A percentile compares a stretch with the other conserved stretches of the same genome.
Evolutionary conservation across 2,113 vertebrate species (phyloP).

Genomic region (Fregetta grallaria): DNA sequence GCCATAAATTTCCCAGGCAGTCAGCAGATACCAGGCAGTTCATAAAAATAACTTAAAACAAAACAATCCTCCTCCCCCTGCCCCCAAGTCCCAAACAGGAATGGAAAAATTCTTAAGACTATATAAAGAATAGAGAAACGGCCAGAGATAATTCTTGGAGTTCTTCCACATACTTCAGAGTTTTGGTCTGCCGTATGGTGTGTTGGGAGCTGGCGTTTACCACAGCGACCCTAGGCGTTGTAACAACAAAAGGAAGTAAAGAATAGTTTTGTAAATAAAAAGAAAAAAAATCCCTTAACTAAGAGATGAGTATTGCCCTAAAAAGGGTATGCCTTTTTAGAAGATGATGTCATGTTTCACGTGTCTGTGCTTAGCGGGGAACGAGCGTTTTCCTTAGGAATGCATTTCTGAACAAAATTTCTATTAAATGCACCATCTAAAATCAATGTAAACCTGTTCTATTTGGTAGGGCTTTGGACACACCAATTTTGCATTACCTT

Average conservation of each 20-base stretch:
- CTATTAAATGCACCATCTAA: background rate
- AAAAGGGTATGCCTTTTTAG: background rate
- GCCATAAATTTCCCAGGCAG: conserved; percentile 6
- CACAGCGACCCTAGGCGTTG: background rate
- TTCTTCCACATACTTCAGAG: conserved; percentile 2
- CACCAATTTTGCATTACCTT: background rate
- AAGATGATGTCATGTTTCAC: background rate
- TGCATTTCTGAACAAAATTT: background rate
- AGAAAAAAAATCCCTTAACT: background rate
- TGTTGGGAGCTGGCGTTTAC: background rate
- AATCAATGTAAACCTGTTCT: background rate
- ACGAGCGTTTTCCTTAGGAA: background rate
- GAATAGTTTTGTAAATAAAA: background rate
- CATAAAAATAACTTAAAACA: conserved; percentile 43
- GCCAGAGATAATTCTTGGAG: conserved; percentile 41
- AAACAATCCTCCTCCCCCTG: background rate
- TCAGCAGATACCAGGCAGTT: conserved; percentile 10
- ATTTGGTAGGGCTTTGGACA: background rate
- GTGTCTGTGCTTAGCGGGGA: background rate
- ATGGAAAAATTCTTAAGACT: conserved; percentile 55
- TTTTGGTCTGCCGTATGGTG: background rate
- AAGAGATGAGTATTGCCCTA: background rate
- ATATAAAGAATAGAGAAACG: conserved; percentile 34
- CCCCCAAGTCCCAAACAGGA: conserved; percentile 24
- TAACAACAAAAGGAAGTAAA: background rate